phyloP scores from a whole-genome alignment of 1,140 invertebrate genomes.

The Brachionus manjavacas region DNA sequence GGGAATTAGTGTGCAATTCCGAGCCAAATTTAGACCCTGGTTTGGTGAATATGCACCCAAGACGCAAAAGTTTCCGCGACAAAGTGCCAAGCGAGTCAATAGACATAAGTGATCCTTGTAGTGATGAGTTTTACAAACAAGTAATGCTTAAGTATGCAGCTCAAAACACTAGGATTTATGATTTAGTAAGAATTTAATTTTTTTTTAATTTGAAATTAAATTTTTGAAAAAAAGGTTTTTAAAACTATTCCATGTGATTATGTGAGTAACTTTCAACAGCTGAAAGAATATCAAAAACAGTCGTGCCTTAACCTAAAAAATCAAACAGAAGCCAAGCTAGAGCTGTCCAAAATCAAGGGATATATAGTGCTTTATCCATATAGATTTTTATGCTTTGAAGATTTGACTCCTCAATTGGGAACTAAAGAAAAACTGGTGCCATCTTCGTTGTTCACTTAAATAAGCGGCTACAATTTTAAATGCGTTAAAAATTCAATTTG shows the following conservation, averaged over 20 bases:
- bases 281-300: slow-evolving; percentile 36
- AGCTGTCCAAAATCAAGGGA: slow-evolving; percentile 7
- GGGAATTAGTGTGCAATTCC: slow-evolving; percentile 45
- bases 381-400: slow-evolving; percentile 26
- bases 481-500: neutral
- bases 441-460: slow-evolving; percentile 19
- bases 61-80: neutral
- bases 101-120: slow-evolving; percentile 70
- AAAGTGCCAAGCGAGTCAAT: neutral
- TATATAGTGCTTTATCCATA: slow-evolving; percentile 26
- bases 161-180: neutral
- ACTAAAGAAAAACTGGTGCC: slow-evolving; percentile 39
- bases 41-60: neutral
- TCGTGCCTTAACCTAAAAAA: neutral
- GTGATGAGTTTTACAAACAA: slow-evolving; percentile 71
- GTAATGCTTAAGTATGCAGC: slow-evolving; percentile 1
- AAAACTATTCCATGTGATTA: slow-evolving; percentile 39
- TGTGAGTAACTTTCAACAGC: slow-evolving; percentile 26
- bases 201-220: neutral
- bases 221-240: neutral
- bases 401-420: slow-evolving; percentile 9
- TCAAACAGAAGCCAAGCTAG: neutral
- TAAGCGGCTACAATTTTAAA: neutral
- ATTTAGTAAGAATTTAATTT: neutral
- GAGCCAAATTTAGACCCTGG: neutral